Percentiles rank a stretch among this genome's conserved stretches.
Evolutionary conservation across 2,797 vertebrate genomes (phyloP).

Genomic region (Borostomias antarcticus): DNA sequence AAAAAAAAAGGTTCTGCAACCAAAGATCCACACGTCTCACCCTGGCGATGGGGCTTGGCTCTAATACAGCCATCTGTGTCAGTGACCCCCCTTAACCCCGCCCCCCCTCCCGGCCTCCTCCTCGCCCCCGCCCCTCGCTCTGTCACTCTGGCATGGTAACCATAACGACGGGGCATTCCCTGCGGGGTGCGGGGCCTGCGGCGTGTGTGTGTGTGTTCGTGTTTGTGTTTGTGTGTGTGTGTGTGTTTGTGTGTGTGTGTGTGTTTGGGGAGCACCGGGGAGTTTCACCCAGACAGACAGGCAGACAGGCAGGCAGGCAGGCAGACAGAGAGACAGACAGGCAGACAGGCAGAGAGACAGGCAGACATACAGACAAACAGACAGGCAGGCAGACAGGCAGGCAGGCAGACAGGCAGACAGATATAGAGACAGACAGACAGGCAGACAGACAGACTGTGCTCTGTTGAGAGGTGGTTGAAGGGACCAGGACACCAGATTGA

Average conservation of each 20-base stretch:
- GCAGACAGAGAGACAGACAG: too few species aligned
- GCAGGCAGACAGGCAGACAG: too few species aligned
- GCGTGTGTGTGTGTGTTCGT: background rate
- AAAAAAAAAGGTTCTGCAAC: conserved; percentile 19
- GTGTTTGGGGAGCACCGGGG: too few species aligned
- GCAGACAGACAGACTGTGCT: conserved; percentile 19
- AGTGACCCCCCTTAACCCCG: conserved; percentile 26
- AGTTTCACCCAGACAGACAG: too few species aligned
- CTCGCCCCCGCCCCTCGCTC: conserved; percentile 36
- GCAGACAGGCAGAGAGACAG: too few species aligned
- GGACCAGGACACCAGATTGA: conserved; percentile 74
- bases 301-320: too few species aligned
- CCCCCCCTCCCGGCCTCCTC: conserved; percentile 6
- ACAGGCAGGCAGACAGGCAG: too few species aligned
- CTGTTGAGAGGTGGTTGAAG: background rate
- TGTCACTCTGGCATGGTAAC: conserved; percentile 67
- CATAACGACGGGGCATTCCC: conserved; percentile 58
- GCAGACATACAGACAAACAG: too few species aligned
- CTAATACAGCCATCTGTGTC: conserved; percentile 66
- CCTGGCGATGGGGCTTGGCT: conserved; percentile 34
- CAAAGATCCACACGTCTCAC: conserved; percentile 17
- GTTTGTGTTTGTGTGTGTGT: too few species aligned
- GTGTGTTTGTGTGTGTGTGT: too few species aligned
- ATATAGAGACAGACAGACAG: conserved; percentile 38
- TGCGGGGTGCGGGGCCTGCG: conserved; percentile 53